A percentile compares a stretch with the other conserved stretches of the same genome.
Evolutionary conservation across 2,113 vertebrate genomes (phyloP).

Genomic region (Platycercus adscitus): DNA sequence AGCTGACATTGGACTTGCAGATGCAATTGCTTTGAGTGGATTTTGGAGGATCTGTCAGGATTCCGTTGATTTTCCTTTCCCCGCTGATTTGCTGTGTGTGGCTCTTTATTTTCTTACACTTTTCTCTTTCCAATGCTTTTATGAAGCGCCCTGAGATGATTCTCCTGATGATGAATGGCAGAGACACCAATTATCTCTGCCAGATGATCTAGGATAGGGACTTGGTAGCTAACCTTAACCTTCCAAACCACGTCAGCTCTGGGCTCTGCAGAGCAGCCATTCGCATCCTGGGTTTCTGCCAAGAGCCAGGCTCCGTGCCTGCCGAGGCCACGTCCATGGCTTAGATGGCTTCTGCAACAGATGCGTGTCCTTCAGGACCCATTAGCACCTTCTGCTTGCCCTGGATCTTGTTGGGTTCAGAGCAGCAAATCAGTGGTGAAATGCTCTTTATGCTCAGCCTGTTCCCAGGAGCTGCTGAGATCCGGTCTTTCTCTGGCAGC

Average conservation of each 20-base stretch:
- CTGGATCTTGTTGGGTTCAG: background rate
- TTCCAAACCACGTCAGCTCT: accelerated
- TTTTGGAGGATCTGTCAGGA: background rate
- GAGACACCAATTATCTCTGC: background rate
- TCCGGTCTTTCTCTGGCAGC: background rate
- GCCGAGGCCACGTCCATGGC: background rate
- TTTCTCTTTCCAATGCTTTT: background rate
- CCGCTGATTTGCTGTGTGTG: background rate
- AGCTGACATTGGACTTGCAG: background rate
- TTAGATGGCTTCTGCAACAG: background rate
- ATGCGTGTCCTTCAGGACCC: background rate
- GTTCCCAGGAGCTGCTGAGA: background rate
- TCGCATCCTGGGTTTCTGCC: background rate
- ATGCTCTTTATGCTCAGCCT: background rate
- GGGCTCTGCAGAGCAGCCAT: background rate
- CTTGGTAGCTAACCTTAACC: background rate
- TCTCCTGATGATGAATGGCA: background rate
- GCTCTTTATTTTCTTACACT: background rate
- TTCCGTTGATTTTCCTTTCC: background rate
- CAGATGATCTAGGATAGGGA: background rate
- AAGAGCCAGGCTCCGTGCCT: background rate
- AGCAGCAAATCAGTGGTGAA: background rate
- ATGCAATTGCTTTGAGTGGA: background rate
- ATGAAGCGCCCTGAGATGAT: background rate
- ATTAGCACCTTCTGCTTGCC: background rate